phyloP scores from a whole-genome alignment of 2,113 vertebrate genomes.

The Thymallus thymallus region DNA sequence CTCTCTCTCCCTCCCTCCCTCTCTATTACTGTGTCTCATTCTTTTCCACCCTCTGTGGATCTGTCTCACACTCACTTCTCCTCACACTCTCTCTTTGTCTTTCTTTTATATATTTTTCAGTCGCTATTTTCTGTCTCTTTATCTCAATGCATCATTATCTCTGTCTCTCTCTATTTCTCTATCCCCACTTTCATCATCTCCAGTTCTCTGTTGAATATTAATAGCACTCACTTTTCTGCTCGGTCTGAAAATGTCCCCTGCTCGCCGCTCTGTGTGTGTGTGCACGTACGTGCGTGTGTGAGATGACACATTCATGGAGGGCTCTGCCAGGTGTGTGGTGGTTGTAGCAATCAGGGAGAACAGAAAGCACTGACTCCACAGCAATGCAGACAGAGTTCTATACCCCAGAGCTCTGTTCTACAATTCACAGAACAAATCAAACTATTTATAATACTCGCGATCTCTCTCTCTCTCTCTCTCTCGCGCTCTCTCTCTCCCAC shows the following conservation, averaged over 20 bases:
- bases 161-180: too few relatives aligned
- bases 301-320: constrained; percentile 20
- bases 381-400: constrained; percentile 6
- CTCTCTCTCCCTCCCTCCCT: not conserved
- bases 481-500: constrained; percentile 59
- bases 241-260: constrained; percentile 13
- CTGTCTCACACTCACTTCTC: too few relatives aligned
- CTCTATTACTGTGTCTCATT: not conserved
- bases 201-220: constrained; percentile 11
- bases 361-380: constrained; percentile 11
- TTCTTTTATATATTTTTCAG: not conserved
- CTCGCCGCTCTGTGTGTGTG: not conserved
- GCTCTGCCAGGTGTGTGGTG: constrained; percentile 39
- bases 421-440: not conserved
- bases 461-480: not conserved
- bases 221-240: constrained; percentile 33
- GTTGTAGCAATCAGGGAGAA: constrained; percentile 35
- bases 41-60: too few relatives aligned
- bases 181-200: not conserved
- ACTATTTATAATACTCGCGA: not conserved
- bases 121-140: not conserved
- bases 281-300: not conserved
- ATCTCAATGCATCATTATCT: not conserved
- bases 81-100: not conserved
- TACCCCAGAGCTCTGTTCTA: not conserved